Percentiles rank a stretch among this genome's conserved stretches.
Evolutionary conservation across 2,797 vertebrate genomes (phyloP).

Genomic region (Hydrophis major): DNA sequence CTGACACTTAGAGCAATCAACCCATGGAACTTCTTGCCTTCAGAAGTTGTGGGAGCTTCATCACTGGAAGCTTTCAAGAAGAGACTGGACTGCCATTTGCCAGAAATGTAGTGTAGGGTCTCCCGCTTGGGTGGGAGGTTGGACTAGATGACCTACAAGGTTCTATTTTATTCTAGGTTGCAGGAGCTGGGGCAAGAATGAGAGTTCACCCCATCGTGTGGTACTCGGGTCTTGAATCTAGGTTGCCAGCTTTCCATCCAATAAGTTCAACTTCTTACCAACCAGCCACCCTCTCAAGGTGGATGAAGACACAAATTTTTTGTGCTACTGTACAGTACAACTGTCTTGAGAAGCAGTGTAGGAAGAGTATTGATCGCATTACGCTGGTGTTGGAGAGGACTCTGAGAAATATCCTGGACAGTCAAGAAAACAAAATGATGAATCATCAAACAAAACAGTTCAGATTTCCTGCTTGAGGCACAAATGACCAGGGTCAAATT

Average conservation of each 20-base stretch:
- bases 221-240: rapidly evolving
- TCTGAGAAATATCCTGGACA: not conserved
- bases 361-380: not conserved
- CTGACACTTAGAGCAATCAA: too few species aligned
- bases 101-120: too few species aligned
- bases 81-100: too few species aligned
- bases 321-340: not conserved
- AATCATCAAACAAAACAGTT: not conserved
- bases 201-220: not conserved
- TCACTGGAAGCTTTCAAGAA: too few species aligned
- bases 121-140: too few species aligned
- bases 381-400: not conserved
- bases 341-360: not conserved
- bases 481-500: not conserved
- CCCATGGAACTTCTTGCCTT: too few species aligned
- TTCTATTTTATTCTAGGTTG: not conserved
- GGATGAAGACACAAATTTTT: not conserved
- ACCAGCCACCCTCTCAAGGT: not conserved
- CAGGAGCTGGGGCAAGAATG: not conserved
- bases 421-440: not conserved
- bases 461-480: not conserved
- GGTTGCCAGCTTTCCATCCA: not conserved
- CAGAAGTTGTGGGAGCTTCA: too few species aligned
- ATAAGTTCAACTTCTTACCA: not conserved
- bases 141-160: too few species aligned